A percentile compares a stretch with the other conserved stretches of the same genome.
These are phyloP conservation scores for Tenthredo distinguenda DNA, from an alignment of 2,888 invertebrate genomes.

Conservation along the genomic window DNA sequence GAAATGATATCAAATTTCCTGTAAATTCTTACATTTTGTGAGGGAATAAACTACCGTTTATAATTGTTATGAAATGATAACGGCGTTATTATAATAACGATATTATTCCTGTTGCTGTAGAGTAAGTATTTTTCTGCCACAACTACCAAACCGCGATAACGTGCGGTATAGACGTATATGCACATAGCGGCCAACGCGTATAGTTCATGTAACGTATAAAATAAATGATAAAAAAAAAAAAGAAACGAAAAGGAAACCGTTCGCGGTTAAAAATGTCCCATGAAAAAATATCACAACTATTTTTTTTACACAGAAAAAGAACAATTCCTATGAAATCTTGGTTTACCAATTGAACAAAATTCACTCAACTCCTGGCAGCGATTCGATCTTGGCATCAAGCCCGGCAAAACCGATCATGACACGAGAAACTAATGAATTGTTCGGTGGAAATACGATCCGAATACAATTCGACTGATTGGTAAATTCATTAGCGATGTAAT, in stretches of 20 bases:
- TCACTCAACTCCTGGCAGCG: too few species aligned
- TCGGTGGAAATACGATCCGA: too few species aligned
- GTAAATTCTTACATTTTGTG: too few species aligned
- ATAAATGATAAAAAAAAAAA: not conserved
- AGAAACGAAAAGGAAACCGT: not conserved
- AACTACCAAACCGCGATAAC: conserved; percentile 5
- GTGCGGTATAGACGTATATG: not conserved
- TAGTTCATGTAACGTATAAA: not conserved
- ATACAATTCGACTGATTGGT: too few species aligned
- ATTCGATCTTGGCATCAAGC: too few species aligned
- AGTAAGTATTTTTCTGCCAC: not conserved
- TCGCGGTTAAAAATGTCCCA: not conserved
- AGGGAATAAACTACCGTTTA: not conserved
- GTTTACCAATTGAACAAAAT: not conserved
- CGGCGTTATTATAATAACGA: not conserved
- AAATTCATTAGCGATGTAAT: too few species aligned
- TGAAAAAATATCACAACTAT: not conserved
- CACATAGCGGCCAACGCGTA: not conserved
- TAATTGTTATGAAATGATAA: not conserved
- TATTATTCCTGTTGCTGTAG: not conserved
- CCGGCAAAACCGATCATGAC: too few species aligned
- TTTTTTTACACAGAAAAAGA: not conserved
- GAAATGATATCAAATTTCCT: too few species aligned
- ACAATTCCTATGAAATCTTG: not conserved
- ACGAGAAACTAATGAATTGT: too few species aligned